These are phyloP conservation scores for Saccostrea glomerata DNA, from an alignment of 1,140 invertebrate species.

Conservation along the genomic window DNA sequence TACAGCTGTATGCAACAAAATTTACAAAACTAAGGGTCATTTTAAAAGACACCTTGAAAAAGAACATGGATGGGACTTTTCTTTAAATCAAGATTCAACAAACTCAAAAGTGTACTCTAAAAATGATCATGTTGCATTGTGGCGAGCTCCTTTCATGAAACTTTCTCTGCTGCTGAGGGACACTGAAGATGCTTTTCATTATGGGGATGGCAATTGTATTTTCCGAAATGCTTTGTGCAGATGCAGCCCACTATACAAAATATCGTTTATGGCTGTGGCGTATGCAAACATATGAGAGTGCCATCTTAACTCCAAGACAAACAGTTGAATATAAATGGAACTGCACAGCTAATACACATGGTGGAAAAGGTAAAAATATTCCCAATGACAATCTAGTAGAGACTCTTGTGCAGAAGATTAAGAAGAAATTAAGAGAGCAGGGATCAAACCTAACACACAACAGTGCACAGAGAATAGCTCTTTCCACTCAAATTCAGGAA, in stretches of 20 bases:
- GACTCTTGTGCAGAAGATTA: slow-evolving; percentile 23
- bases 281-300: background rate
- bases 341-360: slow-evolving; percentile 36
- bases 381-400: slow-evolving; percentile 50
- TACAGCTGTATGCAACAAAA: slow-evolving; percentile 40
- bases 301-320: slow-evolving; percentile 3
- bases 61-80: slow-evolving; percentile 32
- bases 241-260: slow-evolving; percentile 34
- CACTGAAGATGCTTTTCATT: slow-evolving; percentile 47
- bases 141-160: slow-evolving; percentile 51
- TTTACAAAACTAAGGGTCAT: slow-evolving; percentile 37
- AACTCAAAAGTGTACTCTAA: background rate
- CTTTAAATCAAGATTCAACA: background rate
- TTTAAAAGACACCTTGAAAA: slow-evolving; percentile 35
- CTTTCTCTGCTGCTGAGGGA: slow-evolving; percentile 48
- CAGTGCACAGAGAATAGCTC: slow-evolving; percentile 32
- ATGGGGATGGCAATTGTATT: slow-evolving; percentile 48
- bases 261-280: slow-evolving; percentile 43
- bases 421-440: slow-evolving; percentile 39
- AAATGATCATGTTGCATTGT: slow-evolving; percentile 42
- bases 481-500: slow-evolving; percentile 39
- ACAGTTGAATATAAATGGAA: slow-evolving; percentile 41
- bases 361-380: slow-evolving; percentile 43
- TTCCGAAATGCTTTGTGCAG: slow-evolving; percentile 34
- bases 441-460: slow-evolving; percentile 30